Evolutionary conservation across 2,113 vertebrate genomes (phyloP).

Genomic region (Hippocampus zosterae): DNA sequence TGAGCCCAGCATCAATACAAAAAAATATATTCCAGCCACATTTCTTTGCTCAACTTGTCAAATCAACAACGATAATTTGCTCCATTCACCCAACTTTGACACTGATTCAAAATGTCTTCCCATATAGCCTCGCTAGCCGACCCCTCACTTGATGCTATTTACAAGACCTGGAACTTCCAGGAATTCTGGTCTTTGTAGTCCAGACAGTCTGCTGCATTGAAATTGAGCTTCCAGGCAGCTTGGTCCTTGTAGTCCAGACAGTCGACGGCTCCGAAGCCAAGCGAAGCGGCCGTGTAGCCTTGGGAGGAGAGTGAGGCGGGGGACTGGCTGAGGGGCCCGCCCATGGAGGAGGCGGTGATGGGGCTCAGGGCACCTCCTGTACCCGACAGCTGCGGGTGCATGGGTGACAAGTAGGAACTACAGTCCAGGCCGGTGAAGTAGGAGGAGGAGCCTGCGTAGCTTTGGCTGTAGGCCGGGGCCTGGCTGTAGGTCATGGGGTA

Average conservation of each 20-base stretch:
- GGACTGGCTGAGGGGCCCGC: constrained; percentile 77
- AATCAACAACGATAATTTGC: constrained; percentile 27
- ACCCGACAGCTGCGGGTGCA: constrained; percentile 80
- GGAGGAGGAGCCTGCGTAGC: constrained; percentile 76
- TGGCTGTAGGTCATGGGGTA: constrained; percentile 82
- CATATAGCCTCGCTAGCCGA: constrained; percentile 11
- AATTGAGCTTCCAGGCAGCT: constrained; percentile 82
- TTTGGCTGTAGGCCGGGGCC: constrained; percentile 76
- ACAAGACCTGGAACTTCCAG: constrained; percentile 90
- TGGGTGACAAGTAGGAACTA: constrained; percentile 84
- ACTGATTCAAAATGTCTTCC: constrained; percentile 26
- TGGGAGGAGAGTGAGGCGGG: constrained; percentile 77
- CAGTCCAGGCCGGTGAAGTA: constrained; percentile 85
- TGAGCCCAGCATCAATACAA: not conserved
- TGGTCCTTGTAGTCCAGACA: constrained; percentile 88
- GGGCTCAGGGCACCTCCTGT: constrained; percentile 80
- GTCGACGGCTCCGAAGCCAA: constrained; percentile 79
- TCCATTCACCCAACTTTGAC: constrained; percentile 24
- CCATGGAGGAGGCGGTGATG: constrained; percentile 76
- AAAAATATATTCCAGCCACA: constrained; percentile 25
- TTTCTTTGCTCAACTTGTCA: constrained; percentile 12
- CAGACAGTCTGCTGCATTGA: constrained; percentile 81
- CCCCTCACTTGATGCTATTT: constrained; percentile 37
- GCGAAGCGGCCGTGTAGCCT: constrained; percentile 75
- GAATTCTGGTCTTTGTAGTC: constrained; percentile 89